Evolutionary conservation across 2,888 invertebrate genomes (phyloP).

Genomic region (Philonicus albiceps): DNA sequence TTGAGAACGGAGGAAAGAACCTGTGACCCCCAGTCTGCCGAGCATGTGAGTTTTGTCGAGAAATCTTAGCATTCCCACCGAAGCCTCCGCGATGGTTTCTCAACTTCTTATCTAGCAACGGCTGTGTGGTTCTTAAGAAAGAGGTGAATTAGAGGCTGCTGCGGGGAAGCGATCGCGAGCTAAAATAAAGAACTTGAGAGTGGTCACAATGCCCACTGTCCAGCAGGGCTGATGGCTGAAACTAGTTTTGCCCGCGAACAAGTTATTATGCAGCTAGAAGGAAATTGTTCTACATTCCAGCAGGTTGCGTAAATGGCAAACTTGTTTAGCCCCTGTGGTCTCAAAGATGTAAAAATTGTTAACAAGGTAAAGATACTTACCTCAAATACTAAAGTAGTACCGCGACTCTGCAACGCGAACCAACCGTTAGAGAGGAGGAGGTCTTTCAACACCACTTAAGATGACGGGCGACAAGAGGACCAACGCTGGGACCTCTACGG

Average conservation of each 20-base stretch:
- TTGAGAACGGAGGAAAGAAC: neutral
- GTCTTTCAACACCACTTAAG: neutral
- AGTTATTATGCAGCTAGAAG: slow-evolving; percentile 37
- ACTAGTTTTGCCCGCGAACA: slow-evolving; percentile 24
- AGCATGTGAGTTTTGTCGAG: slow-evolving; percentile 4
- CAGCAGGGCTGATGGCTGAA: slow-evolving; percentile 4
- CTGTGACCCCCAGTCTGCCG: neutral
- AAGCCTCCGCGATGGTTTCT: neutral
- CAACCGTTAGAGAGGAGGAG: neutral
- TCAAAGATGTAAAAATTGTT: neutral
- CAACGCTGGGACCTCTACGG: neutral
- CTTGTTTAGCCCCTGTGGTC: neutral
- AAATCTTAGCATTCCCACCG: neutral
- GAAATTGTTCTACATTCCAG: slow-evolving; percentile 41
- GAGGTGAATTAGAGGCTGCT: neutral
- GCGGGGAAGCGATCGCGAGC: slow-evolving; percentile 4
- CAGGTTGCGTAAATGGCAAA: slow-evolving; percentile 39
- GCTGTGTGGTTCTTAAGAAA: slow-evolving; percentile 6
- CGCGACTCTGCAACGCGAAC: neutral
- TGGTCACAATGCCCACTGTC: slow-evolving; percentile 21
- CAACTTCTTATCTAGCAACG: slow-evolving; percentile 23
- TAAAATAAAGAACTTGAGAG: neutral
- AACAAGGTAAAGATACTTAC: slow-evolving; percentile 10
- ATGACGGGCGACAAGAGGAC: neutral
- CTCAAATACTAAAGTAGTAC: neutral